Evolutionary conservation across 2,113 vertebrate genomes (phyloP), one percentile per base, ranked within the genome.

Genomic region (Nansenia antarctica): DNA sequence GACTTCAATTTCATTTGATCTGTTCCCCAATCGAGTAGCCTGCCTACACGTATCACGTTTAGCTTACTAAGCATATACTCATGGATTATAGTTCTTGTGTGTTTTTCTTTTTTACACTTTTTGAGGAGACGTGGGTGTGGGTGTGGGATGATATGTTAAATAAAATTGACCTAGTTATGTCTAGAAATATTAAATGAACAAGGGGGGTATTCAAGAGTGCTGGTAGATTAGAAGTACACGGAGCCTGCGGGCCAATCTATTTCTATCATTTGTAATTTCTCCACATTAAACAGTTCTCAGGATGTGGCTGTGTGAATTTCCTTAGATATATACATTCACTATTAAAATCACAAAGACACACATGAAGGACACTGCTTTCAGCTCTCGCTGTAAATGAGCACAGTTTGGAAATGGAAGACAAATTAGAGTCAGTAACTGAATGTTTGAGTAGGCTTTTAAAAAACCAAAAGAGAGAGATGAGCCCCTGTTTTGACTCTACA

Each of bases 111-210:
- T 32, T 67, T 62, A 45, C 11, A 29, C 18, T 67, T n/a, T 20
- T 27, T 5, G 20, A 27, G n/a, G 49, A 53, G 22, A 24, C n/a
- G 9, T 54, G 20, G 22, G 52, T 26, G 4, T 54, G 27, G 57
- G 32, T 14, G 30, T 18, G 47, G 37, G 62, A 20, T 45, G 58
- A 54, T 31, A 49, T 29, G 65, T 63, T 71, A 59, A 69, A 72
- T 74, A 71, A 79, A 74, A 61, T 35, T 79, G 68, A 76, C 66
- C 57, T 63, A 74, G 61, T 75, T 66, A 63, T 45, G 66, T 66
- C 61, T 77, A 39, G 60, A 81, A 37, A 9, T 71, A 74, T 54
- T 35, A 69, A 59, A 65, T 9, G 63, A n/a, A 22, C 47, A 37
- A 3, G n/a, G 35, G n/a, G n/a, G n/a, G 52, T 65, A 70, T 67